phyloP scores from a whole-genome alignment of 2,113 vertebrate species.

The Elephas maximus region DNA sequence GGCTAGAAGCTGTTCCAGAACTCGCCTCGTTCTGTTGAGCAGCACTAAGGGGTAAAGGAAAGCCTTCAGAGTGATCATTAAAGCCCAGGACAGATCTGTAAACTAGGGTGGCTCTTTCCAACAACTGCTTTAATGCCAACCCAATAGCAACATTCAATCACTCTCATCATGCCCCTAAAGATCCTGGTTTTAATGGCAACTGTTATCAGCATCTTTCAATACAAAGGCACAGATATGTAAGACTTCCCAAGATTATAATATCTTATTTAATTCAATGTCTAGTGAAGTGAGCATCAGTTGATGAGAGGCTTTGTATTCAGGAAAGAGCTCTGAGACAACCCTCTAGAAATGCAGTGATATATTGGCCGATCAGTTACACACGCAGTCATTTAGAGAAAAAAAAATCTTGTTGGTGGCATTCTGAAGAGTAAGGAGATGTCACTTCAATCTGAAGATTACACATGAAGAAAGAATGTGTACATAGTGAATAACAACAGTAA shows the following conservation, averaged over 20 bases:
- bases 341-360: background rate
- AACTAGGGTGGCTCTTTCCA: background rate
- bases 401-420: accelerated
- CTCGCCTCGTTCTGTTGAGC: background rate
- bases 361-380: accelerated
- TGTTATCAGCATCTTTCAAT: background rate
- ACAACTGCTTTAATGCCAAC: background rate
- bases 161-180: too few relatives aligned
- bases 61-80: background rate
- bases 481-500: background rate
- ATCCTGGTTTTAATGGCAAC: background rate
- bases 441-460: background rate
- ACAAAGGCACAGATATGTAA: background rate
- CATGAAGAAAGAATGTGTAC: accelerated
- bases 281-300: background rate
- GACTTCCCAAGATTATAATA: background rate
- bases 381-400: background rate
- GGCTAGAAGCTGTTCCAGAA: background rate
- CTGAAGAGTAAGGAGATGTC: background rate
- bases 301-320: background rate
- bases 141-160: background rate
- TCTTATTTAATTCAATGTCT: background rate
- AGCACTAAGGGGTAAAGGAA: background rate
- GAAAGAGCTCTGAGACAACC: too few relatives aligned
- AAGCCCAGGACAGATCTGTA: background rate